These are phyloP conservation scores for Drosophila ochracea DNA, from an alignment of 2,888 invertebrate species.

Conservation along the genomic window DNA sequence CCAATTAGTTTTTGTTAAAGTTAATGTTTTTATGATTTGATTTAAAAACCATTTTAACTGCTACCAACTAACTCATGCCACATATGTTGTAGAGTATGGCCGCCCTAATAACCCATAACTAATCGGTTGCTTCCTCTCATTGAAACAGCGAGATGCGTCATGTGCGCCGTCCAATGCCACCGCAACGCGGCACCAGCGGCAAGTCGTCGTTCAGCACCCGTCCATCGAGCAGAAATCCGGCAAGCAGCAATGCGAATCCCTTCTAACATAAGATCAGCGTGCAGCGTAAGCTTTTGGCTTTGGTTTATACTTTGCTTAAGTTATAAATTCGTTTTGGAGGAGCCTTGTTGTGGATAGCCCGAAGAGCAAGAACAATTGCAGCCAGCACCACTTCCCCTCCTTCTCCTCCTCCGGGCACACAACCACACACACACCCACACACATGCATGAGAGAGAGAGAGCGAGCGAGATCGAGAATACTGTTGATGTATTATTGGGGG, in stretches of 20 bases:
- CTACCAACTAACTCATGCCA: slow-evolving; percentile 5
- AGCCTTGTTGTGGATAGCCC: slow-evolving; percentile 6
- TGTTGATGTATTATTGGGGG: slow-evolving; percentile 41
- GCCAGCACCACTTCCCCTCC: not conserved
- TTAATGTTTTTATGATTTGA: not conserved
- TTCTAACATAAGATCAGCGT: slow-evolving; percentile 88
- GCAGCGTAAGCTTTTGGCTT: slow-evolving; percentile 87
- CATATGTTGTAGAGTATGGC: not conserved
- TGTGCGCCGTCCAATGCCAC: slow-evolving; percentile 87
- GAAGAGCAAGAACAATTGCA: not conserved
- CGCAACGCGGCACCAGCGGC: slow-evolving; percentile 87
- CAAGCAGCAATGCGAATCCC: slow-evolving; percentile 86
- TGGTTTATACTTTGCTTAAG: slow-evolving; percentile 87
- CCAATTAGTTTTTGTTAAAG: not conserved
- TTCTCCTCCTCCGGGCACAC: slow-evolving; percentile 1
- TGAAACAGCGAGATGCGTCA: slow-evolving; percentile 88
- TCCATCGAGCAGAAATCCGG: slow-evolving; percentile 86
- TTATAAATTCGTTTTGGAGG: slow-evolving; percentile 83
- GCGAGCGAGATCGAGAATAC: slow-evolving; percentile 23
- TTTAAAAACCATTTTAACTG: not conserved
- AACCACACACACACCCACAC: slow-evolving; percentile 2
- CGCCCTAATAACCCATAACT: not conserved
- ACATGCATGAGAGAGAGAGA: not conserved
- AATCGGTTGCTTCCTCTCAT: slow-evolving; percentile 14
- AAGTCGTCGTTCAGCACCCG: slow-evolving; percentile 87